phyloP scores from a whole-genome alignment of 2,888 invertebrate genomes.

The Scrobipalpa costella region DNA sequence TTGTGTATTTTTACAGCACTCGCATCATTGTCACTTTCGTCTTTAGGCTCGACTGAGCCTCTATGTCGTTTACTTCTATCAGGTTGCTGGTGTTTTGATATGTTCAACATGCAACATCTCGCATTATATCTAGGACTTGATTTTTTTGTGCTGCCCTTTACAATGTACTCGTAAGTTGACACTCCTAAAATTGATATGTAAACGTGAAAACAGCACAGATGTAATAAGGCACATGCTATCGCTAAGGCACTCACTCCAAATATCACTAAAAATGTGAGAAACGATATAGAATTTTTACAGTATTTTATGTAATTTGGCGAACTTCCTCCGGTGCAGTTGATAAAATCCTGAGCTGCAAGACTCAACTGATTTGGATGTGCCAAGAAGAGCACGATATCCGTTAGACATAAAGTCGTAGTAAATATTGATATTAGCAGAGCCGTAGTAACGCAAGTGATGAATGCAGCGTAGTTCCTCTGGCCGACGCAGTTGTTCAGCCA shows the following conservation, averaged over 20 bases:
- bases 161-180: slow-evolving; percentile 94
- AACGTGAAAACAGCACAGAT: slow-evolving; percentile 93
- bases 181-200: slow-evolving; percentile 92
- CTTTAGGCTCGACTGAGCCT: slow-evolving; percentile 14
- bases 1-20: slow-evolving; percentile 13
- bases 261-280: slow-evolving; percentile 71
- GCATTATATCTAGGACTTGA: slow-evolving; percentile 31
- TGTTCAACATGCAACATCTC: slow-evolving; percentile 17
- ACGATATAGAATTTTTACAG: slow-evolving; percentile 61
- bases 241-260: slow-evolving; percentile 87
- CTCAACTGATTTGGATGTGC: slow-evolving; percentile 81
- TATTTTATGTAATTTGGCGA: slow-evolving; percentile 41
- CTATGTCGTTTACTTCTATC: slow-evolving; percentile 32
- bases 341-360: slow-evolving; percentile 76
- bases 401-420: slow-evolving; percentile 85
- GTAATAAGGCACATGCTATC: slow-evolving; percentile 88
- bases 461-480: slow-evolving; percentile 91
- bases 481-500: slow-evolving; percentile 99
- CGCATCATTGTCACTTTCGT: not conserved
- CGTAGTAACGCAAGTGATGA: slow-evolving; percentile 89
- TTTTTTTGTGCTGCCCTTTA: slow-evolving; percentile 51
- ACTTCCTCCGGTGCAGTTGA: slow-evolving; percentile 54
- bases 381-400: slow-evolving; percentile 85
- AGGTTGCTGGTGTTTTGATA: not conserved
- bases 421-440: slow-evolving; percentile 87